Evolutionary conservation across 2,113 vertebrate genomes (phyloP), one percentile per base, ranked within the genome.

Genomic region (Triplophysa tibetana): DNA sequence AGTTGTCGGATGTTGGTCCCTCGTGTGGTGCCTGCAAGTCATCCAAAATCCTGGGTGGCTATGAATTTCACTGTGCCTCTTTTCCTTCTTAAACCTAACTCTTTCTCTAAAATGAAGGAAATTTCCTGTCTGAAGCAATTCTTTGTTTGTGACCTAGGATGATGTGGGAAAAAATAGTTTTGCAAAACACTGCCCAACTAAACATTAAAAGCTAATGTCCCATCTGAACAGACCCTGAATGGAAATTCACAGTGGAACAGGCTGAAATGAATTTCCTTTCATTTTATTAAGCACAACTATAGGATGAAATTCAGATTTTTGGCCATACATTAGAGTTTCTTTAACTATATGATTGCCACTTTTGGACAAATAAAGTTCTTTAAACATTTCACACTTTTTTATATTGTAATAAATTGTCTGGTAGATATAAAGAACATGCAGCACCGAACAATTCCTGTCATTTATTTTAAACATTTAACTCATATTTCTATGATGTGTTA

Each of bases 11-110:
- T 78, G 79, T 87, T 56, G 78, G 88, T 78, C 81, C 85, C 79
- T 86, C 75, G 48, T 78, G 66, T 82, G 85, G 83, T 84, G 81
- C 89, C 83, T 86, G 78, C 83, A 80, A 82, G 43, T 81, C 83
- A 82, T 81, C 85, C 83, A 77, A 69, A 58, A 75, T 88, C 84
- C 89, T 91, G 91, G 90, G 89, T 92, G 91, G 90, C 89, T 89
- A 82, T 73, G 52, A 67, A 80, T 85, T 87, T 88, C 85, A 86
- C 84, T 64, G 74, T 63, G 33, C 60, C 61, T 76, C 60, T 64
- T 64, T 76, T 76, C 17, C 74, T 61, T 64, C 81, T 62, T 75
- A 81, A 79, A 69, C 56, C 73, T 81, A 64, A 66, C 80, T 80
- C 85, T 78, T 67, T 80, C 12, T 45, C 72, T 54, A 66, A 64